Base-by-base conservation (phyloP, 2,113 vertebrate species). In the Eptesicus fuscus region DNA sequence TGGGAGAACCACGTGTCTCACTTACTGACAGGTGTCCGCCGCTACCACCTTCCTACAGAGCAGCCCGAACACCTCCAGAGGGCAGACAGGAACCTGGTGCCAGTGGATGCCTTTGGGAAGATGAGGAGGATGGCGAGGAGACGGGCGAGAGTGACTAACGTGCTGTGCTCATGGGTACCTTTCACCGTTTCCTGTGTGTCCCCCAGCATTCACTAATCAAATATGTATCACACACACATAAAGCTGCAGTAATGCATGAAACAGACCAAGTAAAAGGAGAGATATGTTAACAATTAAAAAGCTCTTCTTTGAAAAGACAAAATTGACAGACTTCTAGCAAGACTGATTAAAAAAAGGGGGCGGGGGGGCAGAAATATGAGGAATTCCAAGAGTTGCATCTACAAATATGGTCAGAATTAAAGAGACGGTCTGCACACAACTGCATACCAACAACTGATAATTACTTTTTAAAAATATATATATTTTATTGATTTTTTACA, bases 71-170 rank as follows among this genome's bases (percentile, higher is more conserved):
- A 3, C 40, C 51, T 73, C 44, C 44, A 11, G 35, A 23, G 30
- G 25, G 67, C 1, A 35, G 22, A 59, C 30, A 11, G 35, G 32
- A 17, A 71, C 35, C 65, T 53, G 65, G 13, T 17, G 5, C 10
- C 8, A 28, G 10, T 0, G 2, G 18, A 30, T 1, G 37, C 73
- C 86, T 83, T 18, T 7, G 37, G 37, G 63, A 22, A 67, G 37
- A 40, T 0, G 1, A 42, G 30, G 25, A 25, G 42, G 42, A 7
- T 0, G 4, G 51, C 18, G 16, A 10, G 10, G 44, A 80, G 30
- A 22, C 12, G 16, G 2, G 4, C 3, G 30, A 11, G n/a, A 69
- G 28, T 30, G 47, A 12, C 30, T 1, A 0, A 1, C 16, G 7
- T 7, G 6, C 79, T 28, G 67, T 8, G 61, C 13, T 79, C 9